Base-by-base conservation (phyloP, 2,888 invertebrate genomes). In the Polyommatus iphigenia region DNA sequence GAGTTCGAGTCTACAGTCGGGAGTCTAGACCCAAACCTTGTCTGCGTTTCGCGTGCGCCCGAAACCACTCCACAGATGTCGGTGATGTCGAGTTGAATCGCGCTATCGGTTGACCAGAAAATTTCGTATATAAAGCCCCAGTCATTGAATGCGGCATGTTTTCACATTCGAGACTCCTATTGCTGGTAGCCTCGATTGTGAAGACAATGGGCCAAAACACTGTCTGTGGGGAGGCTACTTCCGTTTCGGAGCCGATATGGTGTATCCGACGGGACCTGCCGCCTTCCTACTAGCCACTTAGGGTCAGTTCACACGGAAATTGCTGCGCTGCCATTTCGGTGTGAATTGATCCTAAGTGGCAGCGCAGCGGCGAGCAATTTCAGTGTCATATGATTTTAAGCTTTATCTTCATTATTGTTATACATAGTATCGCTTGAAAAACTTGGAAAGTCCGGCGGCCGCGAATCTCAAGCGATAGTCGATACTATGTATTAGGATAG, bases 221-320 rank as follows among this genome's bases (percentile, higher is more conserved):
- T 57, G 57, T 57, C 59, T 59, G 59, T 20, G 59, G 59, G 59
- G 20, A 20, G n/a, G 20, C 59, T 20, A 20, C 20, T 59, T 20
- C 20, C 20, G 20, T 20, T 20, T 15, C 20, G 59, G 20, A 59
- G 59, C 59, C 59, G 6, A 59, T 59, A 20, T 59, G 20, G 59
- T 59, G 59, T 59, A 59, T 59, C 59, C 59, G 59, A 78, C 41
- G 24, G 20, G 36, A 36, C 29, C 20, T 77, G 29, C 32, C 10
- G 20, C n/a, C n/a, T 46, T 59, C 59, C 59, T 59, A 7, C 59
- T 8, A 59, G 59, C 20, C 59, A 5, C 5, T 13, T 57, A 57
- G 57, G 57, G 32, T 32, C 32, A 32, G 32, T 32, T 32, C 32
- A 32, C 32, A 32, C 32, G 3, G 32, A 32, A 32, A 32, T 32